A percentile compares a stretch with the other conserved stretches of the same genome.
Conservation (phyloP, 2,113 vertebrate genomes). For the Poicephalus meyeri region DNA sequence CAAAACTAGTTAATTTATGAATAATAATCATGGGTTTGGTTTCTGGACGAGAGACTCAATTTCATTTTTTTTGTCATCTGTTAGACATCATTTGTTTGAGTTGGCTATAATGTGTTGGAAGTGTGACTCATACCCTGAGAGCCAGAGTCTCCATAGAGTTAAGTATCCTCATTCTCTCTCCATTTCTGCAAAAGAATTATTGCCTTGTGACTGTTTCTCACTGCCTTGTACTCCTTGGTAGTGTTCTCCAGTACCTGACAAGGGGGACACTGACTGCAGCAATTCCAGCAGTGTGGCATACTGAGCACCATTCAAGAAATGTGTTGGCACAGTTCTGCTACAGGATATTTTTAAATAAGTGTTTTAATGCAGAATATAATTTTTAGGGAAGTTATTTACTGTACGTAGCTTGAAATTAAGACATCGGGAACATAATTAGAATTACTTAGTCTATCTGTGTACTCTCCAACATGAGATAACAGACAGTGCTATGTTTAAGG, state of each 20-base stretch:
- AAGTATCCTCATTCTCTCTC: conserved; percentile 9
- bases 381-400: no score
- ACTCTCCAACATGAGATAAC: neutral
- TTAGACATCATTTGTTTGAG: conserved; percentile 48
- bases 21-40: conserved; percentile 44
- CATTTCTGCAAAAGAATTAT: conserved; percentile 2
- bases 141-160: conserved; percentile 1
- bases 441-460: neutral
- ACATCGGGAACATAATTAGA: neutral
- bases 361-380: no score
- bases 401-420: fast-evolving
- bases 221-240: neutral
- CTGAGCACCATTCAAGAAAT: neutral
- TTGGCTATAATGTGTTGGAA: conserved; percentile 26
- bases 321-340: neutral
- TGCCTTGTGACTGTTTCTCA: neutral
- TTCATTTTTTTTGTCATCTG: conserved; percentile 49
- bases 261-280: neutral
- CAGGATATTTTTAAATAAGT: neutral
- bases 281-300: neutral
- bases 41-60: neutral
- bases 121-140: conserved; percentile 58
- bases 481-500: neutral
- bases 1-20: conserved; percentile 42
- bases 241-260: neutral